These are phyloP conservation scores for Cheilosia soror DNA, from an alignment of 2,888 invertebrate species.

Conservation along the genomic window DNA sequence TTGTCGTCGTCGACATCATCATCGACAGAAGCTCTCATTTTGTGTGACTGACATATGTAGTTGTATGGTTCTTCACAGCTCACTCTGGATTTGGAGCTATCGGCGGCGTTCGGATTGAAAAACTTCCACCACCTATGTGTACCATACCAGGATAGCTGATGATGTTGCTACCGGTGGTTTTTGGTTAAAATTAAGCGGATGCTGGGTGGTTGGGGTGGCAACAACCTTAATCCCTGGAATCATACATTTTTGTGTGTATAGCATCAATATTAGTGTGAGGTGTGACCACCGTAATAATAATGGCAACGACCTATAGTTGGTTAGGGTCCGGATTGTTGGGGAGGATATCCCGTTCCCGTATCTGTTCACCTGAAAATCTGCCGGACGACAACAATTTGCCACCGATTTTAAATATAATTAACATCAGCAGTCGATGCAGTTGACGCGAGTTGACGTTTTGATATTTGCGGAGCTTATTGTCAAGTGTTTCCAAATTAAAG, in stretches of 20 bases:
- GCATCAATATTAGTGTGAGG: too few relatives aligned
- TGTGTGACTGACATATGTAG: slow-evolving; percentile 18
- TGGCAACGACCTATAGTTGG: not conserved
- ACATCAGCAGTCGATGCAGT: too few relatives aligned
- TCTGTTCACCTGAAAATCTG: slow-evolving; percentile 13
- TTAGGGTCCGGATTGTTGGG: not conserved
- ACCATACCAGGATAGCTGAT: not conserved
- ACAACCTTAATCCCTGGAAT: slow-evolving; percentile 30
- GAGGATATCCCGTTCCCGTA: not conserved
- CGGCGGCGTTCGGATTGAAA: slow-evolving; percentile 6
- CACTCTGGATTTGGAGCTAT: slow-evolving; percentile 18
- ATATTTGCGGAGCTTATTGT: too few relatives aligned
- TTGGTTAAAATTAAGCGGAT: slow-evolving; percentile 33
- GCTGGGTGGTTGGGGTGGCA: slow-evolving; percentile 20
- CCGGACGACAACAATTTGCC: not conserved
- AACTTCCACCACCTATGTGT: slow-evolving; percentile 1
- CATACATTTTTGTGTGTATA: slow-evolving; percentile 5
- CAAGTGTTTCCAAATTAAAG: too few relatives aligned
- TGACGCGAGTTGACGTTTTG: too few relatives aligned
- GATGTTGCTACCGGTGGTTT: slow-evolving; percentile 4
- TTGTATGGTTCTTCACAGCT: slow-evolving; percentile 41
- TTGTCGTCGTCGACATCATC: slow-evolving; percentile 9
- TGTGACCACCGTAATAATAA: not conserved
- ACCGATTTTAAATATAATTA: slow-evolving; percentile 6
- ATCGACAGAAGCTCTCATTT: slow-evolving; percentile 8